phyloP scores from a whole-genome alignment of 35 echinoderm and acorn worm species.

The Diadema setosum region DNA sequence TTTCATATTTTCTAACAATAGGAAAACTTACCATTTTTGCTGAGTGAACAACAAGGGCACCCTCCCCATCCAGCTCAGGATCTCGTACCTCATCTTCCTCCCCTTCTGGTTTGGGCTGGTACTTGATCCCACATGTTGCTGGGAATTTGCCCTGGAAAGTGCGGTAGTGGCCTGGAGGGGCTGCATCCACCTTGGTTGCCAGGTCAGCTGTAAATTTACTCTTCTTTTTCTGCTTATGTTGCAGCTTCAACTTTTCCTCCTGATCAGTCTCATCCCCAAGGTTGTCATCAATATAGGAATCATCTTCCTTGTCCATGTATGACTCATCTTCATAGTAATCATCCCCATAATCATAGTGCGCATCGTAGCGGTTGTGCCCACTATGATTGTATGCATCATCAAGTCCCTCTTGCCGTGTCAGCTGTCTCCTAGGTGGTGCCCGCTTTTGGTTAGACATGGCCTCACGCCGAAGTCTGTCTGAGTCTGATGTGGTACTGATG shows the following conservation, averaged over 20 bases:
- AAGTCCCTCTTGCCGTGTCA: constrained; percentile 69
- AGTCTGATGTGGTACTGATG: constrained; percentile 91
- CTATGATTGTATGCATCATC: constrained; percentile 33
- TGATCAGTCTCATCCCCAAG: constrained; percentile 64
- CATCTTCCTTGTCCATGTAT: constrained; percentile 22
- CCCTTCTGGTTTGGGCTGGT: constrained; percentile 81
- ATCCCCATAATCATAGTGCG: constrained; percentile 40
- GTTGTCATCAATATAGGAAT: constrained; percentile 9
- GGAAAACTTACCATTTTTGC: constrained; percentile 69
- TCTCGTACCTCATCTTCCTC: constrained; percentile 77
- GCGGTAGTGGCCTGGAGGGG: constrained; percentile 87
- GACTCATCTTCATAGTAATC: constrained; percentile 33
- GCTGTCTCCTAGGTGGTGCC: constrained; percentile 48
- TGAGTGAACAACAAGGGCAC: constrained; percentile 59
- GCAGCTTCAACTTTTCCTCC: constrained; percentile 32
- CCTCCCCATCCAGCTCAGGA: constrained; percentile 81
- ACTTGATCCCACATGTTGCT: constrained; percentile 80
- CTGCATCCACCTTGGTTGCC: constrained; percentile 53
- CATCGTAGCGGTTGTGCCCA: constrained; percentile 19
- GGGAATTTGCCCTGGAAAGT: constrained; percentile 91
- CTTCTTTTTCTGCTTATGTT: constrained; percentile 82
- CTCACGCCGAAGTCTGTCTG: constrained; percentile 51
- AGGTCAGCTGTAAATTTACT: constrained; percentile 48
- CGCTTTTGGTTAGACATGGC: constrained; percentile 27
- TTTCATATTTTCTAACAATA: no score